phyloP scores from a whole-genome alignment of 1,140 invertebrate genomes.

The Penaeus indicus region DNA sequence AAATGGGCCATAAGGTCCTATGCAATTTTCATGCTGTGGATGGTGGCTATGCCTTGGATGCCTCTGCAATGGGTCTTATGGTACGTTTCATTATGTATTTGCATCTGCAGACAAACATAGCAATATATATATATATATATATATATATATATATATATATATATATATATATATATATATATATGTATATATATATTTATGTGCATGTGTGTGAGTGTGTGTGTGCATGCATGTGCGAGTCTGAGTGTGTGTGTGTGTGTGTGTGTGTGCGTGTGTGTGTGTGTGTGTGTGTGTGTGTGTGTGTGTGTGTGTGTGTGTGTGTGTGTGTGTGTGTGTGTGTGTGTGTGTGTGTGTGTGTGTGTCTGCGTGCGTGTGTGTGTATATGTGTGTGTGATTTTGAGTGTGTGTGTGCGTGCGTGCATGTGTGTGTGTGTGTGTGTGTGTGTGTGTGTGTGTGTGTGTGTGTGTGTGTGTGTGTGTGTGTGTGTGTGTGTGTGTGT shows the following conservation, averaged over 20 bases:
- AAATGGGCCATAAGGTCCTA: no score
- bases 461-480: background rate
- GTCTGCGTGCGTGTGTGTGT: background rate
- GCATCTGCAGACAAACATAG: background rate
- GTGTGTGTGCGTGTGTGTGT: background rate
- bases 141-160: constrained; percentile 5
- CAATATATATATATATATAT: constrained; percentile 18
- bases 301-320: background rate
- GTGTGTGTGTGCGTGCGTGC: background rate
- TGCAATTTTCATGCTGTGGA: no score
- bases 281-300: background rate
- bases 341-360: background rate
- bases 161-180: constrained; percentile 8
- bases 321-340: background rate
- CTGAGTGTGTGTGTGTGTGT: background rate
- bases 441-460: background rate
- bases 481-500: background rate
- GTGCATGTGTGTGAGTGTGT: background rate
- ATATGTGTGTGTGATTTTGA: background rate
- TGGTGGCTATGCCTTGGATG: background rate
- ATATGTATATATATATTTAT: constrained; percentile 7
- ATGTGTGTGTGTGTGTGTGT: background rate
- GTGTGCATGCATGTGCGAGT: background rate
- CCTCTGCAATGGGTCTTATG: background rate
- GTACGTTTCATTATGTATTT: background rate